Percentiles rank a stretch among this genome's conserved stretches.
These are phyloP conservation scores for Loris lydekkerianus DNA, from an alignment of 2,797 vertebrate species.

Conservation along the genomic window DNA sequence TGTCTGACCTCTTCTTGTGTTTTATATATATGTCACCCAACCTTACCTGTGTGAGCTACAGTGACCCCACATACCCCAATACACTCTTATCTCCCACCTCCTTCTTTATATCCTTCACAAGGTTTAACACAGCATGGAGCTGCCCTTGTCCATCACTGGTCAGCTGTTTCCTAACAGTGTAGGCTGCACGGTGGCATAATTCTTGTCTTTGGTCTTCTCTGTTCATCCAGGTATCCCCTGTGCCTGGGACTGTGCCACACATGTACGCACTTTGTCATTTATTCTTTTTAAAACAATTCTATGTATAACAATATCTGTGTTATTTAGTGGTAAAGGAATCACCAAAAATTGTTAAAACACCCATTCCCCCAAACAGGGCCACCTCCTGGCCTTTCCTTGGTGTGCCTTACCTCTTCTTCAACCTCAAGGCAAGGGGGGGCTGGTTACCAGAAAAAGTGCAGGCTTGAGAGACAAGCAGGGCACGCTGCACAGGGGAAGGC, in stretches of 20 bases:
- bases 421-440: not conserved
- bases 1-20: not conserved
- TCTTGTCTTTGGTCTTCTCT: not conserved
- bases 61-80: rapidly evolving
- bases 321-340: conserved; percentile 92
- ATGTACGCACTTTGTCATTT: not conserved
- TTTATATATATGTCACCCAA: rapidly evolving
- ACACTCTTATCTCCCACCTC: not conserved
- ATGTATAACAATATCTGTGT: conserved; percentile 92
- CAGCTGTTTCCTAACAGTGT: not conserved
- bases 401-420: not conserved
- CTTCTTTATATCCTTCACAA: not conserved
- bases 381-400: not conserved
- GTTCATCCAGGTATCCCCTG: rapidly evolving
- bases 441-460: not conserved
- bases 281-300: conserved; percentile 88
- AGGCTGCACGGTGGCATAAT: not conserved
- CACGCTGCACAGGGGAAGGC: rapidly evolving
- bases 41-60: not conserved
- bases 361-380: conserved; percentile 77
- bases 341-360: conserved; percentile 91
- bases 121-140: not conserved
- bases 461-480: not conserved
- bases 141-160: not conserved
- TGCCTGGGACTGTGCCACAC: not conserved